Evolutionary conservation across 2,888 invertebrate genomes (phyloP).

Genomic region (Eupithecia abbreviata): DNA sequence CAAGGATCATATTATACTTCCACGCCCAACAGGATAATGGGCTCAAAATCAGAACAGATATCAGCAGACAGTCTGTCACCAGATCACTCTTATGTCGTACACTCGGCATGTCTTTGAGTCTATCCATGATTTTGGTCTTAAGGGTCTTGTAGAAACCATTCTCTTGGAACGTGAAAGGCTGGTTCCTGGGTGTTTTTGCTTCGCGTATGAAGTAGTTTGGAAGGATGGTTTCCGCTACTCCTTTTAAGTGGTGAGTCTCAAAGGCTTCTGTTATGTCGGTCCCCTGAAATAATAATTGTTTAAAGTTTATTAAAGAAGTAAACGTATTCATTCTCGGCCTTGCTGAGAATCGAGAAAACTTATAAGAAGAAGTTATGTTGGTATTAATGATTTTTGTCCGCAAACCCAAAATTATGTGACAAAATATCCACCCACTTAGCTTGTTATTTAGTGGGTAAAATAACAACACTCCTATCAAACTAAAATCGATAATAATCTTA

Average conservation of each 20-base stretch:
- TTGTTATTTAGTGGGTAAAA: neutral
- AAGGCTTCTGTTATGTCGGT: conserved; percentile 87
- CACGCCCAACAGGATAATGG: conserved; percentile 66
- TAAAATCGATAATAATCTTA: neutral
- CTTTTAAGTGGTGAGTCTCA: conserved; percentile 84
- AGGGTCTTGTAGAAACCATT: conserved; percentile 91
- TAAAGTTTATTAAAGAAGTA: neutral
- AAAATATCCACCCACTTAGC: neutral
- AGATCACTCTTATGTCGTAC: conserved; percentile 65
- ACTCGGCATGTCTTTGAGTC: conserved; percentile 80
- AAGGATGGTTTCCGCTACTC: conserved; percentile 84
- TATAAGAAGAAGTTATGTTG: neutral
- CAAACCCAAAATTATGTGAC: neutral
- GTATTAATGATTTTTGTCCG: neutral
- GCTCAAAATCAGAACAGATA: conserved; percentile 56
- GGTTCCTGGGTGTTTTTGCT: conserved; percentile 85
- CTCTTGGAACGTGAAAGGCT: conserved; percentile 89
- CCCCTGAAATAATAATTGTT: conserved; percentile 79
- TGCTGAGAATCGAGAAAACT: neutral
- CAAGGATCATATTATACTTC: conserved; percentile 58
- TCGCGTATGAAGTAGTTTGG: conserved; percentile 87
- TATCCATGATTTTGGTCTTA: conserved; percentile 83
- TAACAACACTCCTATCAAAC: neutral
- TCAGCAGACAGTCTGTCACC: conserved; percentile 61
- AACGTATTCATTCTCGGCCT: neutral